These are phyloP conservation scores for Hofmannophila pseudospretella DNA, from an alignment of 2,888 invertebrate genomes.

Conservation along the genomic window DNA sequence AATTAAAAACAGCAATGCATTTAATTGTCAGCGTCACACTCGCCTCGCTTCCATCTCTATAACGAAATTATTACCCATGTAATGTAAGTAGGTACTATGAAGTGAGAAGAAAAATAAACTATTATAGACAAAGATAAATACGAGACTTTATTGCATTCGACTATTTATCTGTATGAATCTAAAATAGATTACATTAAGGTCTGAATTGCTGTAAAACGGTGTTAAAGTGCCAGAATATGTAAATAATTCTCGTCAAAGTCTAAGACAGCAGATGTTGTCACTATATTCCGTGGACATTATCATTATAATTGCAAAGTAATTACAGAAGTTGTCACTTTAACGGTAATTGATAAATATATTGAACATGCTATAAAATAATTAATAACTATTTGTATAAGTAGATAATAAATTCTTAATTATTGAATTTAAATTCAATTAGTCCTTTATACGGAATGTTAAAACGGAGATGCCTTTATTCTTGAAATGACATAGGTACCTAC, in stretches of 20 bases:
- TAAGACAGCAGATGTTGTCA: conserved; percentile 20
- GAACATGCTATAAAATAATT: conserved; percentile 1
- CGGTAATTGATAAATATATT: conserved; percentile 18
- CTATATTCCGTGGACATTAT: conserved; percentile 16
- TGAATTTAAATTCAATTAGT: not conserved
- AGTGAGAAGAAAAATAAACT: not conserved
- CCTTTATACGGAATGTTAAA: no score
- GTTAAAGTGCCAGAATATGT: not conserved
- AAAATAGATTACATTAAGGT: not conserved
- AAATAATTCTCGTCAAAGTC: conserved; percentile 9
- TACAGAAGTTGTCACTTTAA: conserved; percentile 19
- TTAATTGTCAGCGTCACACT: conserved; percentile 38
- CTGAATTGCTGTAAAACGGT: not conserved
- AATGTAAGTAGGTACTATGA: no score
- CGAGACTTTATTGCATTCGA: no score
- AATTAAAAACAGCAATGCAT: conserved; percentile 61
- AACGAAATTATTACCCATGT: conserved; percentile 1
- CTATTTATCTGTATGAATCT: not conserved
- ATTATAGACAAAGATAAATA: no score
- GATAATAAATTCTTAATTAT: no score
- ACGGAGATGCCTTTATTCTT: no score
- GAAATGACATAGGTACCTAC: no score
- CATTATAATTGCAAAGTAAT: conserved; percentile 21
- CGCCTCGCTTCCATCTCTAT: not conserved
- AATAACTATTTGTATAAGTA: not conserved